Conservation (phyloP, 1,140 invertebrate species). For the Trichomalopsis sarcophagae region DNA sequence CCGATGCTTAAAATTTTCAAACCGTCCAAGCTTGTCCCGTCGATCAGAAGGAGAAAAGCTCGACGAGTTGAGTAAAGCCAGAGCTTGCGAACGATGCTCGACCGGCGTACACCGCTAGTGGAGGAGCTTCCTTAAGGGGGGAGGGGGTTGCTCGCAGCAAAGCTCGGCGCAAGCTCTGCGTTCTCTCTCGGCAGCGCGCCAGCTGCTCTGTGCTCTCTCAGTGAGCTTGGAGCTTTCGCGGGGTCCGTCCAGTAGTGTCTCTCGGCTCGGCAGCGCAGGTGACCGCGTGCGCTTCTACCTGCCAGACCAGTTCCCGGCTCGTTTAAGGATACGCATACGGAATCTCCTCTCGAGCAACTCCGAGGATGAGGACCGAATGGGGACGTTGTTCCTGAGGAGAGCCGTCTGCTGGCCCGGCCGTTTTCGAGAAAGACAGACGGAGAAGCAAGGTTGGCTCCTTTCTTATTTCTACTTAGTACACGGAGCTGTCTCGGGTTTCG, state of each 20-base stretch:
- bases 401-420: too few relatives aligned
- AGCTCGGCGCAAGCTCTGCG: slow-evolving; percentile 55
- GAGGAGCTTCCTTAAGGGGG: not conserved
- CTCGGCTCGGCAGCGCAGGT: not conserved
- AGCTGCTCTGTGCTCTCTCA: slow-evolving; percentile 48
- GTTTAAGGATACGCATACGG: too few relatives aligned
- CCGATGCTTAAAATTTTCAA: not conserved
- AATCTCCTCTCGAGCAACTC: too few relatives aligned
- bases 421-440: too few relatives aligned
- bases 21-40: too few relatives aligned
- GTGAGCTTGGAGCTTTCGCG: slow-evolving; percentile 59
- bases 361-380: too few relatives aligned
- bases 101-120: not conserved
- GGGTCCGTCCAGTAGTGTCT: not conserved
- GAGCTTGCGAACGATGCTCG: not conserved
- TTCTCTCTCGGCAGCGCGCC: not conserved
- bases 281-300: not conserved
- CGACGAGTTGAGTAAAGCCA: not conserved
- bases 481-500: not conserved
- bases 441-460: not conserved
- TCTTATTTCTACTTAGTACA: not conserved
- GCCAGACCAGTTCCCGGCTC: not conserved
- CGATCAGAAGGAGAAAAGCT: not conserved
- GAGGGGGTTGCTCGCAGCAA: not conserved
- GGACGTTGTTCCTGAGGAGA: too few relatives aligned